phyloP scores from a whole-genome alignment of 2,888 invertebrate species.

The Drosophila meridiana region DNA sequence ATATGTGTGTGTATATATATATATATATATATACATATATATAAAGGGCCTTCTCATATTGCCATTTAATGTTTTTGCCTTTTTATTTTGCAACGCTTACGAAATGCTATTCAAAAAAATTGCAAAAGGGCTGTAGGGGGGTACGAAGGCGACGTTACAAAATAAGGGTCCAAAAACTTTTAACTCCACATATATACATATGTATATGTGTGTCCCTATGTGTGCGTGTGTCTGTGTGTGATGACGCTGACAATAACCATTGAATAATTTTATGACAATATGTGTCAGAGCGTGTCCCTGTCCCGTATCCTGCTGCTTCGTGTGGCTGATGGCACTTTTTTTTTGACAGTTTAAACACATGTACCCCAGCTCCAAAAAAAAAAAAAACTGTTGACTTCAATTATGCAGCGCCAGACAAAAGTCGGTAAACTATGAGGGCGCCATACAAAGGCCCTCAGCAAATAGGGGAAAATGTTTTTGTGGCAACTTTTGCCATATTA shows the following conservation, averaged over 20 bases:
- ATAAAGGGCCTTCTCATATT: conserved; percentile 67
- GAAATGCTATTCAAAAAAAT: conserved; percentile 73
- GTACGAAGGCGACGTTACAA: conserved; percentile 33
- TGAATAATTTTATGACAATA: conserved; percentile 82
- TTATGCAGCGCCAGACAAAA: conserved; percentile 63
- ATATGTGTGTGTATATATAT: conserved; percentile 29
- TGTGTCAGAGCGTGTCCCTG: conserved; percentile 72
- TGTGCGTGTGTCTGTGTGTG: conserved; percentile 11
- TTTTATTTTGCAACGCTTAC: conserved; percentile 74
- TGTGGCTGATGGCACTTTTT: conserved; percentile 51
- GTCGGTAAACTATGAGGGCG: conserved; percentile 61
- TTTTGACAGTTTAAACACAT: conserved; percentile 77
- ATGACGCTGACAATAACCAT: conserved; percentile 73
- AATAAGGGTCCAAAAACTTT: conserved; percentile 73
- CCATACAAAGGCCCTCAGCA: conserved; percentile 21
- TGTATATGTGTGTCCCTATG: not conserved
- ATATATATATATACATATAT: not conserved
- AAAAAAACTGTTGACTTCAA: conserved; percentile 64
- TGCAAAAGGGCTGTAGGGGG: conserved; percentile 63
- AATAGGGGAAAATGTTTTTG: conserved; percentile 15
- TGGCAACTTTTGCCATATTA: conserved; percentile 38
- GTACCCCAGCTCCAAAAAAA: conserved; percentile 43
- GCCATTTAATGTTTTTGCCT: conserved; percentile 70
- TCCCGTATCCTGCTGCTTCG: conserved; percentile 30
- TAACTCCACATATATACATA: conserved; percentile 30